Conservation (phyloP, 2,113 vertebrate genomes). For the Sarotherodon lohbergeri region DNA sequence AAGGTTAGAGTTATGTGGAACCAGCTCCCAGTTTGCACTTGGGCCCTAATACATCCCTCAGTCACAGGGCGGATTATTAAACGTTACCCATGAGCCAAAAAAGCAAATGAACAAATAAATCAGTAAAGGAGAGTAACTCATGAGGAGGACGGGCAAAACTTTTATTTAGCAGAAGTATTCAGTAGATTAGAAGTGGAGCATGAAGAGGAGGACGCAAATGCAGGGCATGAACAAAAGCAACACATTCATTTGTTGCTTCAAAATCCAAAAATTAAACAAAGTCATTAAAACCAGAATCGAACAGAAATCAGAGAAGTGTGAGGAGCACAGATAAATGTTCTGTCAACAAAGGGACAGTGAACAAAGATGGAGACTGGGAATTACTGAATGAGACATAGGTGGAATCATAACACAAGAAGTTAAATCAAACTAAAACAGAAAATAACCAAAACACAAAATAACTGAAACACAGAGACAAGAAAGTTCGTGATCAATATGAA, state of each 20-base stretch:
- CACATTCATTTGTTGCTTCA: background rate
- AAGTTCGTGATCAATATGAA: background rate
- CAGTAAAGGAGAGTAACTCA: background rate
- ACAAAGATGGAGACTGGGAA: background rate
- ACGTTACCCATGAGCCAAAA: background rate
- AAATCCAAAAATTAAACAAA: background rate
- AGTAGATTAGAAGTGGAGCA: background rate
- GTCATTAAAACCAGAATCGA: background rate
- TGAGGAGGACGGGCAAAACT: background rate
- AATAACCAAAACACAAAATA: background rate
- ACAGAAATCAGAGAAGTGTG: background rate
- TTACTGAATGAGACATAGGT: background rate
- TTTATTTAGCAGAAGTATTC: background rate
- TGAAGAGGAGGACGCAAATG: background rate
- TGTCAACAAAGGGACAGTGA: background rate
- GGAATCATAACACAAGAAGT: background rate
- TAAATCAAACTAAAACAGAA: background rate
- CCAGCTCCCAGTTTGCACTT: background rate
- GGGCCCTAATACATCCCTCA: background rate
- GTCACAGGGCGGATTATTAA: background rate
- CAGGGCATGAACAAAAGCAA: background rate
- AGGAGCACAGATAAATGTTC: background rate
- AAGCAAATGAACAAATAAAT: background rate
- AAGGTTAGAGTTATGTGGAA: background rate
- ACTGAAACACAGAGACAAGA: background rate